Conservation (phyloP, 2,888 invertebrate species). For the Mythimna lalbum region DNA sequence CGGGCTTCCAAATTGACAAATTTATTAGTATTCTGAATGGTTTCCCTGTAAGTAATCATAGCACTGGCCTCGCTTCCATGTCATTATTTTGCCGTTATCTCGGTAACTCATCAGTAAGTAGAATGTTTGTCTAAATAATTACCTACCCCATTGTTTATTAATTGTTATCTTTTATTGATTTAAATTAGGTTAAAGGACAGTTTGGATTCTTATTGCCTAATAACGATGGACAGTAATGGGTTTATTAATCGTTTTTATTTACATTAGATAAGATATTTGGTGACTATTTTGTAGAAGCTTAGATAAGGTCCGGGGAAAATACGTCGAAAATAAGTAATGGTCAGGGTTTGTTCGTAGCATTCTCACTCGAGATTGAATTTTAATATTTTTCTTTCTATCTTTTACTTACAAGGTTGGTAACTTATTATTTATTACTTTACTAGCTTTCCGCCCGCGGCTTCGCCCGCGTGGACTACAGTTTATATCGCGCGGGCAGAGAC, state of each 20-base stretch:
- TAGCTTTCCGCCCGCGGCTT: no score
- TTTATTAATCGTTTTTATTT: slow-evolving; percentile 13
- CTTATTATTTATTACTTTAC: no score
- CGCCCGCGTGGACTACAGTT: no score
- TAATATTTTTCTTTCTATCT: no score
- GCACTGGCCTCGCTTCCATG: slow-evolving; percentile 36
- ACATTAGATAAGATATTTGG: no score
- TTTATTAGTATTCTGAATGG: slow-evolving; percentile 49
- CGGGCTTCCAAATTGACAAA: slow-evolving; percentile 31
- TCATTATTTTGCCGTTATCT: slow-evolving; percentile 46
- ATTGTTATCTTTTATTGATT: slow-evolving; percentile 32
- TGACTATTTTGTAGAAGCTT: no score
- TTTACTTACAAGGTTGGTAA: no score
- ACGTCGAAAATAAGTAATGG: no score
- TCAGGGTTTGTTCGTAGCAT: no score
- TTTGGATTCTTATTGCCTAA: slow-evolving; percentile 2
- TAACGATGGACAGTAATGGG: background rate
- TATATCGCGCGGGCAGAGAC: no score
- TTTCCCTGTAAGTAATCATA: slow-evolving; percentile 38
- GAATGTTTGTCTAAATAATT: slow-evolving; percentile 33
- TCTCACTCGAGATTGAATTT: no score
- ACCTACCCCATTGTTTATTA: slow-evolving; percentile 19
- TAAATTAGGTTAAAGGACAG: slow-evolving; percentile 22
- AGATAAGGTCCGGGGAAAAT: no score
- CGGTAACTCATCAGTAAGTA: slow-evolving; percentile 11